Conservation (phyloP, 2,113 vertebrate genomes). For the Antennarius striatus region DNA sequence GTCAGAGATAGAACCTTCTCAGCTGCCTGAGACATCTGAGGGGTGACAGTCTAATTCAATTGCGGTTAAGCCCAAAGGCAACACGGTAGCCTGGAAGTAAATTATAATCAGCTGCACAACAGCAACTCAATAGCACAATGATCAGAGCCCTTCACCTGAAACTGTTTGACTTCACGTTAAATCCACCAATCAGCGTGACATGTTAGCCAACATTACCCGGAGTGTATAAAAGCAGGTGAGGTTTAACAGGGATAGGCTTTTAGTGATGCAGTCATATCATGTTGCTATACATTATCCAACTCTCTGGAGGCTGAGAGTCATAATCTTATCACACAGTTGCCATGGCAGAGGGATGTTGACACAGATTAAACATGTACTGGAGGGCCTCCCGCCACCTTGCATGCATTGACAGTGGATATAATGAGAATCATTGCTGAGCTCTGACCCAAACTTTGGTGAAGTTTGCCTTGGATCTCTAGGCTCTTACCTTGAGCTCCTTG, state of each 20-base stretch:
- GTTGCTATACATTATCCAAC: background rate
- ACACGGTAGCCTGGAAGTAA: constrained; percentile 45
- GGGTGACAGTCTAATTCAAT: constrained; percentile 60
- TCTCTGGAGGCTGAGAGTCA: constrained; percentile 1
- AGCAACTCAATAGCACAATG: constrained; percentile 64
- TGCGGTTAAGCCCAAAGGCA: constrained; percentile 55
- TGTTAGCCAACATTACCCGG: constrained; percentile 3
- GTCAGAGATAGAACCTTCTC: constrained; percentile 25
- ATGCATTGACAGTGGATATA: constrained; percentile 18
- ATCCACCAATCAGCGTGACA: constrained; percentile 46
- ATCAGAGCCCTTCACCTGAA: constrained; percentile 63
- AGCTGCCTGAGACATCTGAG: constrained; percentile 35
- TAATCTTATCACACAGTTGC: background rate
- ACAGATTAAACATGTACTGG: constrained; percentile 3
- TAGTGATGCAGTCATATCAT: background rate
- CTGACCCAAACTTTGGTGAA: background rate
- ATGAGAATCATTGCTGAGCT: constrained; percentile 9
- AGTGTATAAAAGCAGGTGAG: background rate
- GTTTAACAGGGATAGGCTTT: background rate
- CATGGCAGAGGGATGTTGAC: constrained; percentile 18
- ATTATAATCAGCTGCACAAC: constrained; percentile 68
- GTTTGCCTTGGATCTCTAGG: constrained; percentile 14
- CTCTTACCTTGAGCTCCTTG: constrained; percentile 7
- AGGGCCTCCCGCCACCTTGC: constrained; percentile 19
- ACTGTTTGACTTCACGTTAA: constrained; percentile 38